Evolutionary conservation across 2,113 vertebrate genomes (phyloP).

Genomic region (Ameiurus melas): DNA sequence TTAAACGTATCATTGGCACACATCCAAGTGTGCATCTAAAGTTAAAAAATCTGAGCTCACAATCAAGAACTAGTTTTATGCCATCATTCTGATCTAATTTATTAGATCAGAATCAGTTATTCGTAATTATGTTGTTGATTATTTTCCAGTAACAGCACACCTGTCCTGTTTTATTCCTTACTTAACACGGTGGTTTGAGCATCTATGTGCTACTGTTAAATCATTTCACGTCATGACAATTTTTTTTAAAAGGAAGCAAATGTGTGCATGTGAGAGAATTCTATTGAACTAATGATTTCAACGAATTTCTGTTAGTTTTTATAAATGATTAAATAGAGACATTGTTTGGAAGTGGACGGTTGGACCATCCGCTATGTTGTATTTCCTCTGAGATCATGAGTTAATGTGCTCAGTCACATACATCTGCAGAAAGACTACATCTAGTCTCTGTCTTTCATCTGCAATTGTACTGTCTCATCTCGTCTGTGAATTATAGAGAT

Average conservation of each 20-base stretch:
- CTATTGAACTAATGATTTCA: background rate
- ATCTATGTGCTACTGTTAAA: background rate
- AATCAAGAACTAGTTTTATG: too few species aligned
- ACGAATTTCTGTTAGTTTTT: background rate
- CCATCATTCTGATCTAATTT: too few species aligned
- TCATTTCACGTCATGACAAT: background rate
- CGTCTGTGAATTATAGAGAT: slow-evolving; percentile 26
- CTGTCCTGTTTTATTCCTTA: too few species aligned
- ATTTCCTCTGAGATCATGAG: slow-evolving; percentile 4
- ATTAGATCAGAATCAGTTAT: too few species aligned
- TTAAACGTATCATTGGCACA: too few species aligned
- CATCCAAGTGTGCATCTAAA: too few species aligned
- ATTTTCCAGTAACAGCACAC: background rate
- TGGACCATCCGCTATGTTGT: background rate
- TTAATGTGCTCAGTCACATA: slow-evolving; percentile 14
- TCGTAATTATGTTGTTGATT: too few species aligned
- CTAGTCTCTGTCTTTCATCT: background rate
- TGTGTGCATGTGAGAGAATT: background rate
- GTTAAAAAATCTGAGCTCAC: too few species aligned
- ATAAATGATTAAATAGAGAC: background rate
- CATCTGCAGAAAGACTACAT: background rate
- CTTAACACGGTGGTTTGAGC: background rate
- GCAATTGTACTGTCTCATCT: background rate
- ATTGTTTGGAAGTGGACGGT: background rate
- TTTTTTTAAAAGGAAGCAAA: background rate